A percentile compares a stretch with the other conserved stretches of the same genome.
phyloP scores from a whole-genome alignment of 2,888 invertebrate genomes.

The Calameuta pallipes region DNA sequence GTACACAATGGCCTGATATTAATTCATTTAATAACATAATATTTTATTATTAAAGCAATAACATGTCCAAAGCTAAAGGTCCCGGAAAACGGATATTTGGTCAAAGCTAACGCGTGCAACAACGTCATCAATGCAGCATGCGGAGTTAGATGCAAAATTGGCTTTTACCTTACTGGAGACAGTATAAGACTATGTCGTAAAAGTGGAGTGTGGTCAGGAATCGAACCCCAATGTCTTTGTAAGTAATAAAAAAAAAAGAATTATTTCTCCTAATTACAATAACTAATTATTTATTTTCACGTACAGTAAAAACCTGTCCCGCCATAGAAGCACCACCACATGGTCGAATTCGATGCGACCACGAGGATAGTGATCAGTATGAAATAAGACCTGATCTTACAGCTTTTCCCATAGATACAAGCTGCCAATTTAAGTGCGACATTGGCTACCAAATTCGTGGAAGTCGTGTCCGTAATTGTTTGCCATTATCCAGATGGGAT shows the following conservation, averaged over 20 bases:
- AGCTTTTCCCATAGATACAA: conserved; percentile 71
- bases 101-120: conserved; percentile 71
- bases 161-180: conserved; percentile 69
- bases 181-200: conserved; percentile 74
- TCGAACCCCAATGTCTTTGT: conserved; percentile 73
- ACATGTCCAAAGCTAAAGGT: conserved; percentile 71
- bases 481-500: conserved; percentile 77
- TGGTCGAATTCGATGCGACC: conserved; percentile 69
- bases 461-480: conserved; percentile 73
- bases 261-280: not conserved
- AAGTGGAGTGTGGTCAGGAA: conserved; percentile 76
- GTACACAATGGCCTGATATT: not conserved
- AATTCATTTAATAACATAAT: conserved; percentile 5
- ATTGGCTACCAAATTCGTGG: conserved; percentile 75
- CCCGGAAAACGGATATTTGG: conserved; percentile 76
- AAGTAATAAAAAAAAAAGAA: conserved; percentile 44
- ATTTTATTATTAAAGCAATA: conserved; percentile 62
- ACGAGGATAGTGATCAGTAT: conserved; percentile 65
- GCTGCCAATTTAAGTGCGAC: conserved; percentile 74
- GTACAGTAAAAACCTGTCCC: conserved; percentile 73
- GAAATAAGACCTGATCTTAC: conserved; percentile 53
- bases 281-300: not conserved
- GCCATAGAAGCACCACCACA: conserved; percentile 69
- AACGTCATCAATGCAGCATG: conserved; percentile 79
- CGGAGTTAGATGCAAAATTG: conserved; percentile 75